Evolutionary conservation across 1,140 invertebrate genomes (phyloP), one percentile per base, ranked within the genome.

Genomic region (Hylaeus volcanicus): DNA sequence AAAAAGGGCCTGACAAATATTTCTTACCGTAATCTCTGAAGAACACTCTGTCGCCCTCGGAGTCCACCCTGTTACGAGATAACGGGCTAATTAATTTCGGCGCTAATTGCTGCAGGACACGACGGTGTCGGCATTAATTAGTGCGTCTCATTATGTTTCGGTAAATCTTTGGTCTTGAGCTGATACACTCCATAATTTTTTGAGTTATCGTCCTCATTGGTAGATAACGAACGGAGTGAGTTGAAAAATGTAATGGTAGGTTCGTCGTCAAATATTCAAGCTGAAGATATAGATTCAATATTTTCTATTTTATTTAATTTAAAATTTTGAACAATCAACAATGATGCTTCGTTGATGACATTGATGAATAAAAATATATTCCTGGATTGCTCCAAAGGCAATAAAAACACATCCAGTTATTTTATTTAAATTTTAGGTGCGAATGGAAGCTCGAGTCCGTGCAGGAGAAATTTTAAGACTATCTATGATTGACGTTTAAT

Each of bases 71-170:
- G 79, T 82, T 77, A 66, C 79, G 81, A 89, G 90, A 91, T 92
- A 91, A 91, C 89, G 75, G 80, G 87, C 87, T 91, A 91, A 92
- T 92, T 92, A 92, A 92, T 91, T 92, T 87, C 81, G 82, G 87
- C 81, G 86, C 88, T 91, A 92, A 92, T 92, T 91, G 87, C 88
- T 86, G 85, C 87, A 81, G 86, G 88, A 82, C 84, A 85, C 83
- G 79, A 84, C 74, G 85, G 78, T 88, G 89, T 90, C 86, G 84
- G 83, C 86, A 85, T 86, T 91, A 92, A 91, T 91, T 91, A 87
- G 87, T 89, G 88, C 87, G 85, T 86, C 86, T 92, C 89, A 89
- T 89, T 87, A 85, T 87, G 64, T 81, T 74, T 78, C 70, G 53
- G 80, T 41, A 15, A 14, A 69, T 69, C 53, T 65, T 11, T 4